Evolutionary conservation across 2,113 vertebrate species (phyloP).

Genomic region (Sylvietta virens): DNA sequence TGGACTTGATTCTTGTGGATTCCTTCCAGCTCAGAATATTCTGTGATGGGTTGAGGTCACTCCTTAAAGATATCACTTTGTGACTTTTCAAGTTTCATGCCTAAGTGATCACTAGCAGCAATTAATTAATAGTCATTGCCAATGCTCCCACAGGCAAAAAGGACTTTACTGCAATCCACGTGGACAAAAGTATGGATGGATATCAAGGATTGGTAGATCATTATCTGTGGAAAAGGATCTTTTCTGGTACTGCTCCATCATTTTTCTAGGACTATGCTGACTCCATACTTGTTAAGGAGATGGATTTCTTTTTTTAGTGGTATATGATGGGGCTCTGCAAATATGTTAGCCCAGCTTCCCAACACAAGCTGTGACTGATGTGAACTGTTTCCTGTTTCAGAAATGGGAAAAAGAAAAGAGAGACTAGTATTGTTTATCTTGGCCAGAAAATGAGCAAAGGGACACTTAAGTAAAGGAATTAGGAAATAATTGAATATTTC

Average conservation of each 20-base stretch:
- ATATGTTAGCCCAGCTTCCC: not conserved
- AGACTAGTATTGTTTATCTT: not conserved
- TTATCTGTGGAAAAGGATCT: not conserved
- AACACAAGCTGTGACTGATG: not conserved
- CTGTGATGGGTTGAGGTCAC: not conserved
- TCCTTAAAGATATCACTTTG: not conserved
- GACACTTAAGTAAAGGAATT: not conserved
- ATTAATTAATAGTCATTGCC: not conserved
- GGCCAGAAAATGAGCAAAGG: not conserved
- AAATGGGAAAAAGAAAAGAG: not conserved
- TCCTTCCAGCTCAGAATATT: not conserved
- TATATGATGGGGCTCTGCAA: not conserved
- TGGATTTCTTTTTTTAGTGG: not conserved
- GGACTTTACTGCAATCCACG: not conserved
- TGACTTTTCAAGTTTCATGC: not conserved
- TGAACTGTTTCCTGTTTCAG: not conserved
- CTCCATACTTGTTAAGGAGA: not conserved
- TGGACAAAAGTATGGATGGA: not conserved
- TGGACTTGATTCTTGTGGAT: accelerated
- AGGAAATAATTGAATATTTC: not conserved
- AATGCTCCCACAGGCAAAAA: not conserved
- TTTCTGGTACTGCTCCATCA: not conserved
- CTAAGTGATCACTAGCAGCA: not conserved
- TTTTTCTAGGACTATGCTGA: not conserved
- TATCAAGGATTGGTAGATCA: not conserved